phyloP scores from a whole-genome alignment of 2,888 invertebrate genomes.

The Graphium colonna region DNA sequence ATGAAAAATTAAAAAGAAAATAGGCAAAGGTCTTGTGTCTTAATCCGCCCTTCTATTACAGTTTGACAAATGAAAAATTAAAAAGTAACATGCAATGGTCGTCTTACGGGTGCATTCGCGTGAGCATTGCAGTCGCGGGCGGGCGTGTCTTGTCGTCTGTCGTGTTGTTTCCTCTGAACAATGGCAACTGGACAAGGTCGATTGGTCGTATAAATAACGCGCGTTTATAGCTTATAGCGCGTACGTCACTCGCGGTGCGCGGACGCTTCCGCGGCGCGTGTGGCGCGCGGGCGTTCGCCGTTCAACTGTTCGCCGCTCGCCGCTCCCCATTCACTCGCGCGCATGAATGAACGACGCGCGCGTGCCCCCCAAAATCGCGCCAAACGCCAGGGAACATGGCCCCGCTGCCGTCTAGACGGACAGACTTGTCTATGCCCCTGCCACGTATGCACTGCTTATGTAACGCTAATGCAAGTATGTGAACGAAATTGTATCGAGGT shows the following conservation, averaged over 20 bases:
- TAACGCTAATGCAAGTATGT: conserved; percentile 12
- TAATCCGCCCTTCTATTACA: no score
- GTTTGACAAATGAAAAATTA: no score
- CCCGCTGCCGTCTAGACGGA: conserved; percentile 24
- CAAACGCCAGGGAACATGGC: conserved; percentile 38
- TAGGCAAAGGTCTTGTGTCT: background rate
- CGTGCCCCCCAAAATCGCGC: conserved; percentile 54
- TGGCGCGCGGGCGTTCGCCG: conserved; percentile 63
- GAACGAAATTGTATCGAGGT: no score
- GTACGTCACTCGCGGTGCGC: conserved; percentile 44
- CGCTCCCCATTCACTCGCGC: conserved; percentile 62
- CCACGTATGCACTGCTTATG: conserved; percentile 7
- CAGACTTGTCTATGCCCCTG: conserved; percentile 26
- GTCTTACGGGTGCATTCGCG: background rate
- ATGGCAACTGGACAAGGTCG: conserved; percentile 41
- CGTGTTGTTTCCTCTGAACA: background rate
- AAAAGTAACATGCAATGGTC: background rate
- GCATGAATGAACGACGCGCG: conserved; percentile 70
- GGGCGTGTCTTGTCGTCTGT: background rate
- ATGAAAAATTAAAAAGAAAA: background rate
- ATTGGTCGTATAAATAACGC: conserved; percentile 4
- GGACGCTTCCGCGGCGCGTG: conserved; percentile 47
- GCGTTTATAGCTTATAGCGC: background rate
- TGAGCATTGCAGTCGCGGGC: background rate
- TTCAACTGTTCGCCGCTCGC: conserved; percentile 50